phyloP scores from a whole-genome alignment of 2,113 vertebrate genomes.

The Thunnus thynnus region DNA sequence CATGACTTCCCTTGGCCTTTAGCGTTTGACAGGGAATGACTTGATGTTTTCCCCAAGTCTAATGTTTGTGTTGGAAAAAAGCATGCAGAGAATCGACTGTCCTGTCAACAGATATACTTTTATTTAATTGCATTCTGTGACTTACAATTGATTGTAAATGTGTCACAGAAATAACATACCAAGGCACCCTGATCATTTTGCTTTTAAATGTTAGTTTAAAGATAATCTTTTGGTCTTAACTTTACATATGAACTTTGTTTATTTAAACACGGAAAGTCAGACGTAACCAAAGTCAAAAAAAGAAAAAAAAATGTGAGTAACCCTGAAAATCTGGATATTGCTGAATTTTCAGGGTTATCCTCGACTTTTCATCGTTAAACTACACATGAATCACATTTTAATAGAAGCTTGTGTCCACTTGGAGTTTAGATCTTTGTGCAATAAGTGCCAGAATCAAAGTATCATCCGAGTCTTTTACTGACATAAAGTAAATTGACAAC shows the following conservation, averaged over 20 bases:
- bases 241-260: background rate
- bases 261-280: background rate
- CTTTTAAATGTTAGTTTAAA: background rate
- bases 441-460: conserved; percentile 12
- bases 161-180: background rate
- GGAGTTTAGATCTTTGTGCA: background rate
- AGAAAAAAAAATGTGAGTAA: background rate
- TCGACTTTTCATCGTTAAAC: background rate
- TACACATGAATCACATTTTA: conserved; percentile 3
- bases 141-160: background rate
- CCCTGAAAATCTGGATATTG: background rate
- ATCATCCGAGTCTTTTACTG: background rate
- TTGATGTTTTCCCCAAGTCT: background rate
- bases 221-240: background rate
- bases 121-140: background rate
- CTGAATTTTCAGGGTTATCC: background rate
- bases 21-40: conserved; percentile 14
- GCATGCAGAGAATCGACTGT: background rate
- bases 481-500: background rate
- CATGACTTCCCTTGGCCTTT: background rate
- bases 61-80: background rate
- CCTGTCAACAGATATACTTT: background rate
- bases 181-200: background rate
- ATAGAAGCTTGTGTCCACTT: background rate
- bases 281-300: background rate